These are phyloP conservation scores for Laspeyria flexula DNA, from an alignment of 2,888 invertebrate genomes.

Conservation along the genomic window DNA sequence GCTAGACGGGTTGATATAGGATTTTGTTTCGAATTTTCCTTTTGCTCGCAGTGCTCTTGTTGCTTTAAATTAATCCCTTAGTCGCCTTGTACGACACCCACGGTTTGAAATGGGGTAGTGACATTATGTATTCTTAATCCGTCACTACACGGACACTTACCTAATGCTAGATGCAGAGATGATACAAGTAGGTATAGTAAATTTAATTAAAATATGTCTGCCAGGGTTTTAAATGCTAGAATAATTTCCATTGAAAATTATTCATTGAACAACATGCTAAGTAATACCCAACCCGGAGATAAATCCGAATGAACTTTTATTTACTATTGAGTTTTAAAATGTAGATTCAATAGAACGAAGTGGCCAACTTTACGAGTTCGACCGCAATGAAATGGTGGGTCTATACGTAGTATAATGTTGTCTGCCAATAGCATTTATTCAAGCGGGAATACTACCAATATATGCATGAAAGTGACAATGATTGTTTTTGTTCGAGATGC, in stretches of 20 bases:
- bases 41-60: no score
- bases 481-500: not conserved
- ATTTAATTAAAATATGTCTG: no score
- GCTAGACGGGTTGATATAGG: no score
- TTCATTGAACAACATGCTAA: not conserved
- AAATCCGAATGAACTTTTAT: conserved; percentile 24
- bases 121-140: no score
- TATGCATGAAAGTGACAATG: not conserved
- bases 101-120: no score
- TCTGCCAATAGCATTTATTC: conserved; percentile 7
- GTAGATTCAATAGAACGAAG: conserved; percentile 32
- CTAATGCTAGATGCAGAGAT: no score
- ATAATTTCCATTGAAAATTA: not conserved
- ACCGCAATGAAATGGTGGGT: conserved; percentile 14
- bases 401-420: conserved; percentile 2
- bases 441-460: conserved; percentile 10
- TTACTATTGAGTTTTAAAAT: conserved; percentile 31
- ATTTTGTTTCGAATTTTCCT: no score
- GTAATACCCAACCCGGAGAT: not conserved
- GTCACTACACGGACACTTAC: no score
- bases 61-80: no score
- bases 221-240: not conserved
- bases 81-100: no score
- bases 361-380: conserved; percentile 32
- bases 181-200: no score